Conservation (phyloP, 2,797 vertebrate species). For the Erethizon dorsatum region DNA sequence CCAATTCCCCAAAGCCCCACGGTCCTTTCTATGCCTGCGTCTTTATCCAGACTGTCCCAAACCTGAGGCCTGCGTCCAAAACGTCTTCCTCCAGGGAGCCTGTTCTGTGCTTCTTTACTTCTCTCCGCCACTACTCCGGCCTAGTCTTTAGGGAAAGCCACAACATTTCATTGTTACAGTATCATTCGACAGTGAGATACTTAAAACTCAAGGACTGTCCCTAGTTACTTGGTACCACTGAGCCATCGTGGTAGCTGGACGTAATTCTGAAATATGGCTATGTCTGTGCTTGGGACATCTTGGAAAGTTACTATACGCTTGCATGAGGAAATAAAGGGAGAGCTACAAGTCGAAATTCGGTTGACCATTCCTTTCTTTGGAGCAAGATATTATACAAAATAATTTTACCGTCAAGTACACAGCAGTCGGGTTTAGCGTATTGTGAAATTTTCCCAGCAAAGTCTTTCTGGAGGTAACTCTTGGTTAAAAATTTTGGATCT, state of each 20-base stretch:
- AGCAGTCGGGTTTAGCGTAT: neutral
- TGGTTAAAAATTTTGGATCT: slow-evolving; percentile 31
- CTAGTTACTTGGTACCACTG: neutral
- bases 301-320: neutral
- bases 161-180: neutral
- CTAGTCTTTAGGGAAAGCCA: neutral
- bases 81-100: neutral
- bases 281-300: neutral
- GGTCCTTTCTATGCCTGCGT: neutral
- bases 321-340: neutral
- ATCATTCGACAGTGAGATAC: neutral
- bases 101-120: neutral
- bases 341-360: neutral
- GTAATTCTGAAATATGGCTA: neutral
- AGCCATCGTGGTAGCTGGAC: neutral
- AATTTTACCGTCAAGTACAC: neutral
- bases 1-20: neutral
- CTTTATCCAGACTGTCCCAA: neutral
- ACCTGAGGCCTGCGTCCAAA: neutral
- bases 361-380: neutral
- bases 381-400: neutral
- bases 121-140: neutral
- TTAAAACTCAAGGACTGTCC: neutral
- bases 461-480: slow-evolving; percentile 33
- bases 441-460: slow-evolving; percentile 49